A percentile compares a stretch with the other conserved stretches of the same genome.
These are phyloP conservation scores for Andrena marginata DNA, from an alignment of 2,888 invertebrate genomes.

Conservation along the genomic window DNA sequence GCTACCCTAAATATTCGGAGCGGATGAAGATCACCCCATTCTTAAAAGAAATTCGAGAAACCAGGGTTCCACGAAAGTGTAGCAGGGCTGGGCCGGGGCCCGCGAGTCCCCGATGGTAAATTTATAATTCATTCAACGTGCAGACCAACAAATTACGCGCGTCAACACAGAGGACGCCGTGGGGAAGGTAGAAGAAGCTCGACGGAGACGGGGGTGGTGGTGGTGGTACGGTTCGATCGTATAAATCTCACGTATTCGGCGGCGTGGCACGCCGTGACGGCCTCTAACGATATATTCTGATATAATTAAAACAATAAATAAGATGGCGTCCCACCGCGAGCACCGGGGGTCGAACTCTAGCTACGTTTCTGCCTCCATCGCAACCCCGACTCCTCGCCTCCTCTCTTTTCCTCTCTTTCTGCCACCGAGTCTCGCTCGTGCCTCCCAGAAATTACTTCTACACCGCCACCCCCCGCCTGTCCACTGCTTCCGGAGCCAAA, in stretches of 20 bases:
- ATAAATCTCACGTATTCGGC: conserved; percentile 83
- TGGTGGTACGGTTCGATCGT: conserved; percentile 72
- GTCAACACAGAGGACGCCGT: conserved; percentile 64
- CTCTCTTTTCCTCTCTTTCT: conserved; percentile 33
- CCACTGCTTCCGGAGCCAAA: conserved; percentile 15
- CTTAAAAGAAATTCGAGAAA: background rate
- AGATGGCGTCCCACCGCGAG: conserved; percentile 84
- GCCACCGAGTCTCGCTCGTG: conserved; percentile 39
- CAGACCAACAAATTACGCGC: conserved; percentile 79
- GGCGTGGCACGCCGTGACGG: conserved; percentile 82
- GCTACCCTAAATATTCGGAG: background rate
- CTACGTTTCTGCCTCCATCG: conserved; percentile 65
- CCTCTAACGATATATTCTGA: conserved; percentile 85
- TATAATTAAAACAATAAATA: conserved; percentile 86
- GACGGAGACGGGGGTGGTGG: conserved; percentile 40
- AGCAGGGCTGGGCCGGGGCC: background rate
- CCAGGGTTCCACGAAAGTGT: conserved; percentile 45
- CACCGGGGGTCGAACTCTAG: conserved; percentile 83
- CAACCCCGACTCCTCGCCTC: conserved; percentile 47
- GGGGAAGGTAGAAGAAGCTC: conserved; percentile 12
- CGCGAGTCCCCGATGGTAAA: conserved; percentile 73
- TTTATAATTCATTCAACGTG: conserved; percentile 79
- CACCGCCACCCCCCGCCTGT: conserved; percentile 39
- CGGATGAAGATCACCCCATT: background rate
- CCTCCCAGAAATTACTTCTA: conserved; percentile 53